Evolutionary conservation across 2,888 invertebrate genomes (phyloP), one percentile per base, ranked within the genome.

Genomic region (Diaprepes abbreviatus): DNA sequence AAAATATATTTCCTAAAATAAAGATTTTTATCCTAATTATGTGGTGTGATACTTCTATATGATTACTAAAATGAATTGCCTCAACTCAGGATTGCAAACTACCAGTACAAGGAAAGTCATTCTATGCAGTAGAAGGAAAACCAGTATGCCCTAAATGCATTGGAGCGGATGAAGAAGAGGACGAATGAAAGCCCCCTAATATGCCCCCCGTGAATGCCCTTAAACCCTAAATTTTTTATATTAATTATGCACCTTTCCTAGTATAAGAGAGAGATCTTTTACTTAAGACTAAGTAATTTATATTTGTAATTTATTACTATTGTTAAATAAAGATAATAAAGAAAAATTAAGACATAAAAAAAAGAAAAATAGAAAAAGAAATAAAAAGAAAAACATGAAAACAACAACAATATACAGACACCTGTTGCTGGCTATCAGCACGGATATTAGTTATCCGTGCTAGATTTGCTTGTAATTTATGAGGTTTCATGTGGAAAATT

Each of bases 121-220:
- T 97, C 89, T 97, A 96, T 87, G 96, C 96, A 78, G 95, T 96
- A 90, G 97, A 97, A 87, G 96, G 96, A 80, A 93, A 95, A 85
- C 97, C 97, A 38, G 96, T 97, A 82, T 98, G 97, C 88, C 95
- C 95, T 66, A 90, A 91, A 86, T 96, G 96, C 87, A 94, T 93
- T 83, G 96, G 96, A 80, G 93, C 93, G 77, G 95, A 95, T 80
- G 95, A 95, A 82, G 94, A 94, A 80, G 94, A 88, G 75, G 88
- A 88, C 73, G 88, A 87, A 75, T 85, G 83, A 74, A 73, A 67
- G 60, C 70, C 63, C 48, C 68, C 55, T 43, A 35, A 45, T 69
- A 68, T 68, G 68, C 68, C 68, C 68, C 19, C 68, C 68, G 68
- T 63, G 68, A 68, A 58, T 75, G 79, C 77, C 75, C 63, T 24